phyloP scores from a whole-genome alignment of 2,888 invertebrate species.

The Cosmia pyralina region DNA sequence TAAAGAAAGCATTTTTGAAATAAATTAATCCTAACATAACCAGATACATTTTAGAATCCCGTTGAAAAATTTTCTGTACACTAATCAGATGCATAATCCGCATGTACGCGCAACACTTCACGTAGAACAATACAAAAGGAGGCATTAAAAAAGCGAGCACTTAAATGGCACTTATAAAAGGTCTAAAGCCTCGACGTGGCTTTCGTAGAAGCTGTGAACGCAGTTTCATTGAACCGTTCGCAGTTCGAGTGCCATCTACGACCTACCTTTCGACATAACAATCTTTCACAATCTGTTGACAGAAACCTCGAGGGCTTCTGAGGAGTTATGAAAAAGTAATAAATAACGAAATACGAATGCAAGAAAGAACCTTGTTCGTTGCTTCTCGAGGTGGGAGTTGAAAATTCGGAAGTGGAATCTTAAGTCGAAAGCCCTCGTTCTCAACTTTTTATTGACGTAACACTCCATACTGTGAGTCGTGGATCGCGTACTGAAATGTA shows the following conservation, averaged over 20 bases:
- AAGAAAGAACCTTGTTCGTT: slow-evolving; percentile 42
- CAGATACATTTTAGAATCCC: not conserved
- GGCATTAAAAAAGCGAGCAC: slow-evolving; percentile 62
- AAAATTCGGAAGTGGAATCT: slow-evolving; percentile 50
- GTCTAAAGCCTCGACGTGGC: slow-evolving; percentile 57
- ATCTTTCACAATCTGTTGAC: slow-evolving; percentile 61
- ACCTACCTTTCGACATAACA: slow-evolving; percentile 55
- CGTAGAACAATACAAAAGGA: slow-evolving; percentile 40
- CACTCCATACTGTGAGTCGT: slow-evolving; percentile 39
- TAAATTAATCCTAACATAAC: not conserved
- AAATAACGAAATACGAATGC: slow-evolving; percentile 58
- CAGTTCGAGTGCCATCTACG: slow-evolving; percentile 61
- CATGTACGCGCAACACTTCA: slow-evolving; percentile 15
- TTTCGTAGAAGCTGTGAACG: slow-evolving; percentile 62
- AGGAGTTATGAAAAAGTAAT: slow-evolving; percentile 57
- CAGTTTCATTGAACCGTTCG: slow-evolving; percentile 71
- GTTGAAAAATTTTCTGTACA: not conserved
- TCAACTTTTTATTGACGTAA: slow-evolving; percentile 49
- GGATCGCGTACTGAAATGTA: slow-evolving; percentile 24
- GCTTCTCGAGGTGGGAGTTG: slow-evolving; percentile 39
- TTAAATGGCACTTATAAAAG: slow-evolving; percentile 64
- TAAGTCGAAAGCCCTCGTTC: slow-evolving; percentile 38
- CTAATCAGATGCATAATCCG: slow-evolving; percentile 21
- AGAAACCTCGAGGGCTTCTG: slow-evolving; percentile 49
- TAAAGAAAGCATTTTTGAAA: not conserved